Evolutionary conservation across 2,113 vertebrate genomes (phyloP), one percentile per base, ranked within the genome.

Genomic region (Azemiops feae): DNA sequence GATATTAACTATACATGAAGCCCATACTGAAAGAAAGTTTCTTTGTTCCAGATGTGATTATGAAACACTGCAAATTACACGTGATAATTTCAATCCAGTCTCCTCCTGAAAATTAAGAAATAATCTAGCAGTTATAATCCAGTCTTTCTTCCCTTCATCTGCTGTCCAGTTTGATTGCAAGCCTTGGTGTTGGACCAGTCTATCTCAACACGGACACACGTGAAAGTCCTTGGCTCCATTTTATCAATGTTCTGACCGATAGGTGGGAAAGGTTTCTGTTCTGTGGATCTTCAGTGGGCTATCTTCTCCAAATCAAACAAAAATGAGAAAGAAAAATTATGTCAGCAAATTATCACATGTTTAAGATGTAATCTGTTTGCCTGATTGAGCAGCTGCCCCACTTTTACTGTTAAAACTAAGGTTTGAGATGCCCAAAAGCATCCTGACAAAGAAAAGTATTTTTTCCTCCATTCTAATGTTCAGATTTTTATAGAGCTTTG

Each of bases 241-340:
- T 93, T 93, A 96, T 97, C 97, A 96, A 93, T 97, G 97, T 53
- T 98, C 98, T 4, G 97, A 93, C 55, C 97, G 95, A 95, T 96
- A 98, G 92, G 96, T 25, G 2, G 98, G 97, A 3, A 98, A 98
- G 91, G 97, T 98, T 95, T 98, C 98, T 6, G 97, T 98, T 92
- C 97, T 96, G 30, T 97, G 98, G 34, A 98, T 97, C 96, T 98
- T 98, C 97, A 96, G 60, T 0, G 98, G 97, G 94, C 97, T 97
- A 92, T 96, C 98, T 98, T 95, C 91, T 30, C 3, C 87, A 87
- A 69, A 93, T 23, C 90, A 87, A 4, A 10, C 3, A 54, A 89
- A 5, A 92, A 86, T 50, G 55, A 86, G 85, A 85, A 45, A n/a
- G 10, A 7, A 86, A 90, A 6, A 87, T 64, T 27, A 90, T 4